Base-by-base conservation (phyloP, 1,140 invertebrate genomes). In the Radopholus similis region DNA sequence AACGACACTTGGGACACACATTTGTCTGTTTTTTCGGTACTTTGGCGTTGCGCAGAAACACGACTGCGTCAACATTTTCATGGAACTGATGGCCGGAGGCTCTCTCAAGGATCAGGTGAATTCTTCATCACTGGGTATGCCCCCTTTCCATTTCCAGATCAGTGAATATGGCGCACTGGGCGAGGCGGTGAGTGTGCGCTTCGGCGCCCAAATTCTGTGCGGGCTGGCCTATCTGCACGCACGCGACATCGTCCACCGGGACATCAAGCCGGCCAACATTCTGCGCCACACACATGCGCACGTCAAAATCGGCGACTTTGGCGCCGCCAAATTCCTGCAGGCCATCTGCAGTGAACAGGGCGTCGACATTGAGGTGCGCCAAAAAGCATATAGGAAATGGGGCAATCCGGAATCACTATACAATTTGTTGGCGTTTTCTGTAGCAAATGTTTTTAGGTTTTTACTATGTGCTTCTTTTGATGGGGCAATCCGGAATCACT, bases 201-300 rank as follows among this genome's bases (percentile, higher is more conserved):
- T 74, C 51, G 64, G 67, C 0, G 28, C 58, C 11, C 72, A 74
- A 47, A 77, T 74, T 21, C 32, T 74, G 11, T 44, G 34, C 40
- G 72, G 72, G 13, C 60, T 74, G 6, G 66, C 56, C 15, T 74
- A 74, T 67, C 35, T 74, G 38, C 73, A 74, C 32, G 34, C 42
- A 9, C 47, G 55, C 26, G 56, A 68, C 28, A 74, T 73, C 59
- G 51, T 74, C 30, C 72, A 74, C 32, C 70, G 72, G 47, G 72
- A 77, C 30, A 77, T 77, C 28, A 77, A 75, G 37, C 70, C 72
- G 30, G 71, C 71, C 23, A 73, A 73, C 40, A 73, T 73, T 34
- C 44, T 73, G 5, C 68, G 71, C 23, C 74, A 73, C 37, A 65
- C 71, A 4, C 58, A 42, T 23, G 71, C 71, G 37, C 70, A 62